phyloP scores from a whole-genome alignment of 2,888 invertebrate genomes.

The Pheosia gnoma region DNA sequence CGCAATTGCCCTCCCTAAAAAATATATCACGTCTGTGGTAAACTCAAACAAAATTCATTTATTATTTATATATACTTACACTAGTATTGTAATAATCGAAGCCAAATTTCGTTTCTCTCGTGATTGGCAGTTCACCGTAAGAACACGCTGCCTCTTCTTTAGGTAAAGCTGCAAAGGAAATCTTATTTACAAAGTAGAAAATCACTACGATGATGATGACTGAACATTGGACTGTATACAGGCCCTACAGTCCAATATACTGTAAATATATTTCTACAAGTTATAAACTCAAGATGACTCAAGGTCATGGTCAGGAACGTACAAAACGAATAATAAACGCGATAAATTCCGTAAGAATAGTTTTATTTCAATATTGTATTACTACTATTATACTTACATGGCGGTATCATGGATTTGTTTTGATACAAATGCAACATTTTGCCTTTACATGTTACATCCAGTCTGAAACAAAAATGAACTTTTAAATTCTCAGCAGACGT shows the following conservation, averaged over 20 bases:
- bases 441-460: constrained; percentile 87
- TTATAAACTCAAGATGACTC: too few species aligned
- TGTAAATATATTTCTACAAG: not conserved
- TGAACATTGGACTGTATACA: not conserved
- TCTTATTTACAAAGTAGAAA: not conserved
- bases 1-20: too few species aligned
- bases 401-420: constrained; percentile 76
- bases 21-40: too few species aligned
- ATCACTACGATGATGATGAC: too few species aligned
- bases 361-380: not conserved
- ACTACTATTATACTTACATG: constrained; percentile 76
- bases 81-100: constrained; percentile 86
- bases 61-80: too few species aligned
- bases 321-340: too few species aligned
- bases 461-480: constrained; percentile 63
- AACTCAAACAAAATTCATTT: too few species aligned
- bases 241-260: too few species aligned
- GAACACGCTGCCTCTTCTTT: constrained; percentile 59
- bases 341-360: too few species aligned
- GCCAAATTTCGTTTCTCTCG: constrained; percentile 75
- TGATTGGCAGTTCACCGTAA: constrained; percentile 83
- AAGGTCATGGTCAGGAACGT: too few species aligned
- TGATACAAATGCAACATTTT: constrained; percentile 86
- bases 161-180: constrained; percentile 25
- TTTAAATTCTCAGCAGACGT: not conserved